Percentiles rank a stretch among this genome's conserved stretches.
Conservation (phyloP, 2,797 vertebrate species). For the Trachops cirrhosus region DNA sequence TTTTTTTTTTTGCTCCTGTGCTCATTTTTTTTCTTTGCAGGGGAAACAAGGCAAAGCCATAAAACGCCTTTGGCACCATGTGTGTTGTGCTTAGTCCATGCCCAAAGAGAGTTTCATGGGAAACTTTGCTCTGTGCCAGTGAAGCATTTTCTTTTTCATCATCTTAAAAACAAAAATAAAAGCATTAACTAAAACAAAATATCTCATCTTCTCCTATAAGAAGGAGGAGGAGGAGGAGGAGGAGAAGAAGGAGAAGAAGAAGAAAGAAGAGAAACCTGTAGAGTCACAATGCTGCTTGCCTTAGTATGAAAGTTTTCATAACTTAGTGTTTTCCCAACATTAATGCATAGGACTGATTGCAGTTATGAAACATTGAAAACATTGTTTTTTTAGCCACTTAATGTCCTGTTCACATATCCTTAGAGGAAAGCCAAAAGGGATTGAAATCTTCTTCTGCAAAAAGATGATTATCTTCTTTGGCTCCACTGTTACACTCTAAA, state of each 20-base stretch:
- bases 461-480: slow-evolving; percentile 30
- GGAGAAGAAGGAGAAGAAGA: accelerated
- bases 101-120: slow-evolving; percentile 67
- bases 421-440: slow-evolving; percentile 25
- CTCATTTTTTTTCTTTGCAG: slow-evolving; percentile 14
- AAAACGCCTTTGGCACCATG: slow-evolving; percentile 46
- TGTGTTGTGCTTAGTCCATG: slow-evolving; percentile 61
- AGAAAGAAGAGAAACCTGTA: neutral
- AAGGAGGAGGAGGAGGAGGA: accelerated
- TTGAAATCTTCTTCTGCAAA: slow-evolving; percentile 19
- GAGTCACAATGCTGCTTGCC: neutral
- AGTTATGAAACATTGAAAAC: slow-evolving; percentile 37
- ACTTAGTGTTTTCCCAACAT: slow-evolving; percentile 33
- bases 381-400: slow-evolving; percentile 15
- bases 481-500: slow-evolving; percentile 29
- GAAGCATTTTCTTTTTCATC: slow-evolving; percentile 61
- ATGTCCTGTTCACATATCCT: slow-evolving; percentile 5
- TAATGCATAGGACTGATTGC: slow-evolving; percentile 21
- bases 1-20: slow-evolving; percentile 59
- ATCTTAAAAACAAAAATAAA: slow-evolving; percentile 72
- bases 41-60: neutral
- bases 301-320: slow-evolving; percentile 26
- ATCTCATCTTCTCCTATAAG: neutral
- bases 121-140: slow-evolving; percentile 59
- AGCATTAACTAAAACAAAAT: slow-evolving; percentile 60